A percentile compares a stretch with the other conserved stretches of the same genome.
Conservation (phyloP, 2,888 invertebrate species). For the Eudasyphora cyanicolor region DNA sequence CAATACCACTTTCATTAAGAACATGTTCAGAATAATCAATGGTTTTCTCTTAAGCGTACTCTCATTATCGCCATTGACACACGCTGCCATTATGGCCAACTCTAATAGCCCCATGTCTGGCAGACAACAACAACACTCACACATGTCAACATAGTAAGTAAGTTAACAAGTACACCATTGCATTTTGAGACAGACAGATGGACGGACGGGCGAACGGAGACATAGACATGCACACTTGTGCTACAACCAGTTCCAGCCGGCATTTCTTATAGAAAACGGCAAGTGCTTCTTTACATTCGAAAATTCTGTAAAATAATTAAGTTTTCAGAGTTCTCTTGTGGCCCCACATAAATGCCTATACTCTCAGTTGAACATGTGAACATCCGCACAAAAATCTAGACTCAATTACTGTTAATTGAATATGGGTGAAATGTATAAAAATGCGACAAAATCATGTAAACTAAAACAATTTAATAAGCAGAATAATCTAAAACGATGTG, state of each 20-base stretch:
- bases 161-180: neutral
- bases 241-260: neutral
- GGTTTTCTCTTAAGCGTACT: conserved; percentile 42
- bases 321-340: no score
- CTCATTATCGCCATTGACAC: conserved; percentile 10
- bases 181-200: neutral
- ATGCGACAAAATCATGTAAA: no score
- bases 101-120: neutral
- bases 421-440: no score
- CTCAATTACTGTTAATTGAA: no score
- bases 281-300: conserved; percentile 42
- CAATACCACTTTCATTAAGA: conserved; percentile 66
- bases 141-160: neutral
- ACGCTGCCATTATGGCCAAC: neutral
- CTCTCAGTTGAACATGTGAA: no score
- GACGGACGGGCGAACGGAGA: neutral
- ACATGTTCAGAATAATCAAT: conserved; percentile 63
- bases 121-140: neutral
- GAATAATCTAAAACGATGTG: no score
- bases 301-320: conserved; percentile 18
- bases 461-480: no score
- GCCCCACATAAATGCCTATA: no score
- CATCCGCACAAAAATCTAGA: no score
- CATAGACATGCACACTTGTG: no score
- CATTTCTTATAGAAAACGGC: conserved; percentile 34